Percentiles rank a stretch among this genome's conserved stretches.
Evolutionary conservation across 2,888 invertebrate genomes (phyloP).

Genomic region (Priocnemis perturbator): DNA sequence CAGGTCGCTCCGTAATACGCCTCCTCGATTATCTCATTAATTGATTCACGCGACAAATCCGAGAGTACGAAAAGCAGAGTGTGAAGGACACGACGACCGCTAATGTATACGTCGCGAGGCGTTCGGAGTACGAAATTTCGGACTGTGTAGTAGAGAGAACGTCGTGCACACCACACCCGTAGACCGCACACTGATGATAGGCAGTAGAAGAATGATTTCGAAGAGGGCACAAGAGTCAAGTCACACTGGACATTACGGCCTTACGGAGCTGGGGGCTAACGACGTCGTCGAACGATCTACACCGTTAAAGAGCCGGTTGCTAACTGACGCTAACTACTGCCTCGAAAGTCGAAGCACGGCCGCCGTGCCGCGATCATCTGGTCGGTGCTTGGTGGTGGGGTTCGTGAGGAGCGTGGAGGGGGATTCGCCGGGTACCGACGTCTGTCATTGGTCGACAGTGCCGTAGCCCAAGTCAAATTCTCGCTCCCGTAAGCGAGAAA

Average conservation of each 20-base stretch:
- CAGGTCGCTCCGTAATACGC: slow-evolving; percentile 2
- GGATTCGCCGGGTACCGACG: slow-evolving; percentile 44
- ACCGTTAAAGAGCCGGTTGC: slow-evolving; percentile 71
- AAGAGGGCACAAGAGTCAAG: slow-evolving; percentile 48
- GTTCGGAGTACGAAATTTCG: background rate
- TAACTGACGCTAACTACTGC: slow-evolving; percentile 67
- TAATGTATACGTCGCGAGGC: background rate
- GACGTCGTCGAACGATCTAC: slow-evolving; percentile 37
- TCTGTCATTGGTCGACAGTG: slow-evolving; percentile 56
- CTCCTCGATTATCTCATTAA: slow-evolving; percentile 1
- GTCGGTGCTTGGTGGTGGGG: slow-evolving; percentile 44
- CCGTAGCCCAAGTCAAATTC: slow-evolving; percentile 25
- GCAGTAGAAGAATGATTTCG: background rate
- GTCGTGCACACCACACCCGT: background rate
- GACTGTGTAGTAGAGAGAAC: background rate
- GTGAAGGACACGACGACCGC: background rate
- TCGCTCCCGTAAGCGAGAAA: background rate
- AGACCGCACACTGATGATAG: too few species aligned
- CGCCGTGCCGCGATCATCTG: slow-evolving; percentile 66
- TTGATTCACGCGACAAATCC: too few species aligned
- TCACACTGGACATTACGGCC: slow-evolving; percentile 62
- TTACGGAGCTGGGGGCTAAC: slow-evolving; percentile 19
- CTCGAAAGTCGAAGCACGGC: slow-evolving; percentile 28
- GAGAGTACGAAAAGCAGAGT: too few species aligned
- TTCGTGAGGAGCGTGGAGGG: slow-evolving; percentile 26